phyloP scores from a whole-genome alignment of 2,888 invertebrate genomes.

The Lysandra bellargus region DNA sequence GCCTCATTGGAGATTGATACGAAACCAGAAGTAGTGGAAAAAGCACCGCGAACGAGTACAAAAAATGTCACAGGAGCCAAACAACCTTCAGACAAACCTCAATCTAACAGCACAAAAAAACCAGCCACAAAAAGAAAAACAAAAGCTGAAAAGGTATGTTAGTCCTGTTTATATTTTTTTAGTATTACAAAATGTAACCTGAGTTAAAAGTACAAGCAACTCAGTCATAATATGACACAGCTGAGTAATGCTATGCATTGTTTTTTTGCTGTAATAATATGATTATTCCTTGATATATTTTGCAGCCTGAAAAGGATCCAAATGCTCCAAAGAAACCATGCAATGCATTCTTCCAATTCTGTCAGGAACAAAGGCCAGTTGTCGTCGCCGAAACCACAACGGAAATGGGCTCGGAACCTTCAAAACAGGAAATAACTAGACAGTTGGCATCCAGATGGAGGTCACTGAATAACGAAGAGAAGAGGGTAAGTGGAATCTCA shows the following conservation, averaged over 20 bases:
- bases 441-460: slow-evolving; percentile 88
- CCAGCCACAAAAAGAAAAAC: slow-evolving; percentile 80
- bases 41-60: slow-evolving; percentile 49
- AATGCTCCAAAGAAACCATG: slow-evolving; percentile 89
- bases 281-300: slow-evolving; percentile 34
- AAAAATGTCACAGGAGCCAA: slow-evolving; percentile 52
- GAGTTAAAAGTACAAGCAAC: not conserved
- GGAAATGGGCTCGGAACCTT: slow-evolving; percentile 84
- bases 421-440: slow-evolving; percentile 87
- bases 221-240: not conserved
- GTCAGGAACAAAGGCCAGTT: slow-evolving; percentile 88
- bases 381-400: slow-evolving; percentile 83
- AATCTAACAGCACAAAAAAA: slow-evolving; percentile 58
- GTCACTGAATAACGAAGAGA: slow-evolving; percentile 84
- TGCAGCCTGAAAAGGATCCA: slow-evolving; percentile 81
- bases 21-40: slow-evolving; percentile 58
- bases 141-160: slow-evolving; percentile 79
- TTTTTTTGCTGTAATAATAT: slow-evolving; percentile 16
- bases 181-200: not conserved
- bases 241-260: not conserved
- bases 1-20: slow-evolving; percentile 80
- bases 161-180: not conserved
- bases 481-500: slow-evolving; percentile 76
- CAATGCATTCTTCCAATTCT: slow-evolving; percentile 90
- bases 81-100: slow-evolving; percentile 64